Conservation (phyloP, 2,888 invertebrate genomes). For the Spilarctia lutea region DNA sequence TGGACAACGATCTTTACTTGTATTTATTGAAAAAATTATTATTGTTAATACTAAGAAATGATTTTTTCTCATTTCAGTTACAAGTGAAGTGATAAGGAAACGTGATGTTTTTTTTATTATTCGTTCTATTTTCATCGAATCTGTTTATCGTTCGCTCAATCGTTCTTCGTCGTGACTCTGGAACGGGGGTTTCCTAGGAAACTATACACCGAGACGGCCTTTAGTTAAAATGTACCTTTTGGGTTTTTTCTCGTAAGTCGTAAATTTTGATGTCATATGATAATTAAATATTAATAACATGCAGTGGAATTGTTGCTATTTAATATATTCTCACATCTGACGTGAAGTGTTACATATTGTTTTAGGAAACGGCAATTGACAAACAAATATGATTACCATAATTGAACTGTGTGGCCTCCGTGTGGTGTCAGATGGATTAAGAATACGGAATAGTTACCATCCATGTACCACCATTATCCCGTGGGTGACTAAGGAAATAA, state of each 20-base stretch:
- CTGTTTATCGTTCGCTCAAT: constrained; percentile 32
- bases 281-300: background rate
- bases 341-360: background rate
- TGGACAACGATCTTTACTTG: constrained; percentile 9
- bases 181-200: constrained; percentile 17
- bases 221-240: background rate
- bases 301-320: background rate
- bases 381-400: background rate
- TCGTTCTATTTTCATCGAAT: constrained; percentile 41
- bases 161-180: background rate
- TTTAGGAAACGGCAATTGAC: background rate
- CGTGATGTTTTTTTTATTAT: constrained; percentile 26
- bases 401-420: background rate
- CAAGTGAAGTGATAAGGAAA: constrained; percentile 45
- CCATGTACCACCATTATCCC: too few relatives aligned
- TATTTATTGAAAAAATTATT: constrained; percentile 20
- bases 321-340: background rate
- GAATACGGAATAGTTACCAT: too few relatives aligned
- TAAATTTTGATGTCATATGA: background rate
- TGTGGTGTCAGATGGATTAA: too few relatives aligned
- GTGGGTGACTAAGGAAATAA: too few relatives aligned
- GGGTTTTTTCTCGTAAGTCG: background rate
- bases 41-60: constrained; percentile 45
- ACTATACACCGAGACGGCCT: background rate
- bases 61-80: constrained; percentile 35